phyloP scores from a whole-genome alignment of 2,113 vertebrate species.

The Epinephelus moara region DNA sequence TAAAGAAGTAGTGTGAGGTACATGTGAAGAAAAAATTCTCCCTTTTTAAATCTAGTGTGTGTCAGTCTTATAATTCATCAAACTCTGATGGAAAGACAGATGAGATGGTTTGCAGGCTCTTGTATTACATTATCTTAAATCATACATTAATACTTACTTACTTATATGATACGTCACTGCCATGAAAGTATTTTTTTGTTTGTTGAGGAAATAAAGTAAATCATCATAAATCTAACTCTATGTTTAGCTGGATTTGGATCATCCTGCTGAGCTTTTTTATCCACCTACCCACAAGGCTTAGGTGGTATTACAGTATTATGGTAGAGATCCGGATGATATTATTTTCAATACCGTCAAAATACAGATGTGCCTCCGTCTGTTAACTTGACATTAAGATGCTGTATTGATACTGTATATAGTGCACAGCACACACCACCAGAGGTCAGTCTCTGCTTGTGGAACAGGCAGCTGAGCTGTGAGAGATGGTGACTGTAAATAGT shows the following conservation, averaged over 20 bases:
- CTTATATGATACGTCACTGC: too few species aligned
- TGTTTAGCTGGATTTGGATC: not conserved
- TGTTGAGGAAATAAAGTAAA: not conserved
- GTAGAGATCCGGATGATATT: too few species aligned
- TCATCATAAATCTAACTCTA: not conserved
- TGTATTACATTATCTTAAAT: not conserved
- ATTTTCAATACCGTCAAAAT: too few species aligned
- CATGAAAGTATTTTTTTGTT: not conserved
- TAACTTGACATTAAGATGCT: too few species aligned
- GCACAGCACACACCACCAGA: too few species aligned
- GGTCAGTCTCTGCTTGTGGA: too few species aligned
- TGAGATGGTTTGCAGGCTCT: not conserved
- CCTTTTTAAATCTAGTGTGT: not conserved
- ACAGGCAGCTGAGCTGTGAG: too few species aligned
- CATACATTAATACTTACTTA: not conserved
- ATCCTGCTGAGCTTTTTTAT: not conserved
- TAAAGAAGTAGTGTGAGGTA: not conserved
- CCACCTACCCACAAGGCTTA: too few species aligned
- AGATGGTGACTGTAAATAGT: too few species aligned
- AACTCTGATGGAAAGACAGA: not conserved
- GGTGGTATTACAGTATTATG: too few species aligned
- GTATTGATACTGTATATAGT: too few species aligned
- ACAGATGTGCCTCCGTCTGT: too few species aligned
- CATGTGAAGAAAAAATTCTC: not conserved
- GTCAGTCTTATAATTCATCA: not conserved